Base-by-base conservation (phyloP, 2,888 invertebrate genomes). In the Tiliacea citrago region DNA sequence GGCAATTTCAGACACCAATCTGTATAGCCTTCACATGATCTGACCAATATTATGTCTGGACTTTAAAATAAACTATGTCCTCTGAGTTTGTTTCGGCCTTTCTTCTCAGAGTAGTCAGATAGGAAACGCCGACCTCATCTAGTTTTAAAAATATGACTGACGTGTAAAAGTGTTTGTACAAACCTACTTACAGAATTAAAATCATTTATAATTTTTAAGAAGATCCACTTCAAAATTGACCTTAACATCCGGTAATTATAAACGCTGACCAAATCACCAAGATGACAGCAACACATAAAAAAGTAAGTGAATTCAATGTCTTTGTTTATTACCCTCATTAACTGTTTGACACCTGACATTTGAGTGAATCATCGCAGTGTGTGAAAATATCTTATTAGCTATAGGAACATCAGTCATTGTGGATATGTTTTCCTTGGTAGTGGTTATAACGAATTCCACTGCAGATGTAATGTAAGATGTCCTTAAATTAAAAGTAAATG, bases 331-430 rank as follows among this genome's bases (percentile, higher is more conserved):
- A 39, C 5, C 16, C n/a, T 49, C 1, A 68, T 42, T 65, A 74
- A 45, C 3, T 9, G 63, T 58, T 39, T 71, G 82, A 76, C 80
- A 80, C 80, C 82, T 81, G 82, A 76, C 81, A 80, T 47, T 68
- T 29, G 29, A n/a, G 7, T 80, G 81, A 80, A 18, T 80, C 80
- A 79, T 45, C 51, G 5, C n/a, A 13, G n/a, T 63, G 70, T 80
- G 77, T 21, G 82, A 80, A 76, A 63, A 24, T 60, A 53, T 53
- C 53, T 47, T 55, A 39, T 13, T n/a, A 55, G 16, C n/a, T 58
- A 70, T 58, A 39, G 39, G 39, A 39, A 39, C 39, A 4, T 39
- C 0, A 6, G 39, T 39, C 39, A 39, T 39, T 39, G 7, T 39
- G 39, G 39, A 39, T 39, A 39, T 39, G 5, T 39, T 39, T 39